These are phyloP conservation scores for Protodeltote pygarga DNA, from an alignment of 2,888 invertebrate species.

Conservation along the genomic window DNA sequence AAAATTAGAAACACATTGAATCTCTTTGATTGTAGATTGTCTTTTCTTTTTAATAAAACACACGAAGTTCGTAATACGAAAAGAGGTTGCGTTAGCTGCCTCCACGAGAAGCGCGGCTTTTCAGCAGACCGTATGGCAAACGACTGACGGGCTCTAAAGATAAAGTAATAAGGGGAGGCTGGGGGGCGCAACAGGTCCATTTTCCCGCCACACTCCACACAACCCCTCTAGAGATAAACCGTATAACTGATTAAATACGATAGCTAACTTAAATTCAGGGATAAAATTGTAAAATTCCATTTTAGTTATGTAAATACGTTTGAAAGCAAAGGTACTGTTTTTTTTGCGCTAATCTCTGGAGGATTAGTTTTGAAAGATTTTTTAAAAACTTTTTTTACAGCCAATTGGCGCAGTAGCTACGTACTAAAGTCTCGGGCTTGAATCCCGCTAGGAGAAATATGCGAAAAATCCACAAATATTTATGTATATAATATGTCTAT, in stretches of 20 bases:
- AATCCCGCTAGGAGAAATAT: too few species aligned
- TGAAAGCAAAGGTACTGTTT: not conserved
- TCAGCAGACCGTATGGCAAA: slow-evolving; percentile 1
- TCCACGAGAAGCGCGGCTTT: slow-evolving; percentile 10
- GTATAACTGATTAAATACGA: slow-evolving; percentile 16
- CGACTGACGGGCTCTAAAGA: slow-evolving; percentile 18
- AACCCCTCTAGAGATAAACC: slow-evolving; percentile 1
- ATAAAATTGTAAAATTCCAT: too few species aligned
- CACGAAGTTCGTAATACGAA: slow-evolving; percentile 2
- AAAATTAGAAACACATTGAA: too few species aligned
- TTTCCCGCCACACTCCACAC: slow-evolving; percentile 36
- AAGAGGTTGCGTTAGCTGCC: slow-evolving; percentile 22
- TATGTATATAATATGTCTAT: too few species aligned
- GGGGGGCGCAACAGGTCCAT: slow-evolving; percentile 61
- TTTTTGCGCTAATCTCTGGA: not conserved
- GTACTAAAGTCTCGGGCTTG: too few species aligned
- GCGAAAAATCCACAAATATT: too few species aligned
- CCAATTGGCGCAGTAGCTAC: too few species aligned
- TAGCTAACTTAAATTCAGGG: too few species aligned
- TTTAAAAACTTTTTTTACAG: too few species aligned
- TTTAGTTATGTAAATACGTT: too few species aligned
- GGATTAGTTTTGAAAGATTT: too few species aligned
- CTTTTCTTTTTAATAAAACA: not conserved
- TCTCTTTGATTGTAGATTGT: too few species aligned
- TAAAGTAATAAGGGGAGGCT: slow-evolving; percentile 32